Conservation (phyloP, 2,113 vertebrate species). For the Mus musculus region GRCm39 chr15:81719501-81720000, state of each 20-base stretch:
- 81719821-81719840: background rate
- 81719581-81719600: background rate
- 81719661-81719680: background rate
- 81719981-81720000: background rate
- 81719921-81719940: background rate
- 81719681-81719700: too few species aligned
- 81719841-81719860: background rate
- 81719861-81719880: background rate
- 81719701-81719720: background rate
- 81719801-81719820: background rate
- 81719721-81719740: background rate
- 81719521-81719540: constrained; percentile 41
- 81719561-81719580: background rate
- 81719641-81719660: background rate
- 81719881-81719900: background rate
- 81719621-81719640: background rate
- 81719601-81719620: background rate
- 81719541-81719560: background rate
- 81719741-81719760: background rate
- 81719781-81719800: background rate
- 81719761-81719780: background rate
- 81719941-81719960: background rate
- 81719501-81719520: constrained; percentile 55
- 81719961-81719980: background rate
- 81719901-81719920: background rate